A percentile compares a stretch with the other conserved stretches of the same genome.
These are phyloP conservation scores for Pocillopora grandis DNA, from an alignment of 92 coral and sea anemone genomes.

Conservation along the genomic window DNA sequence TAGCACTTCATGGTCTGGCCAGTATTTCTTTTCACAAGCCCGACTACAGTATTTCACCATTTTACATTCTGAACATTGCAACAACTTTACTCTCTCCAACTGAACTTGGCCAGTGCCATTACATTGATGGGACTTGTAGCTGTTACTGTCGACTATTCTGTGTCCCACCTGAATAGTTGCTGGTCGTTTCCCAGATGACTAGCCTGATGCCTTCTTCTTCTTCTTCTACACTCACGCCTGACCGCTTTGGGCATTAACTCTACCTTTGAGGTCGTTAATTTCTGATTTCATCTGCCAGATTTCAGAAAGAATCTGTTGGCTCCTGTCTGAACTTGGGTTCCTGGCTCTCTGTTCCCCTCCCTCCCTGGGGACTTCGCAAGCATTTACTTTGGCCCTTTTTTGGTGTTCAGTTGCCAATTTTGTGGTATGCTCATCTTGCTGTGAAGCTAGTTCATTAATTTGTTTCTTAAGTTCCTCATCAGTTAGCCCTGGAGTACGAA, in stretches of 20 bases:
- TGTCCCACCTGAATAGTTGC: conserved; percentile 67
- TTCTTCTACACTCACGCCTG: conserved; percentile 40
- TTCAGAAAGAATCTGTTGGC: conserved; percentile 44
- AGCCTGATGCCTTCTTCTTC: not conserved
- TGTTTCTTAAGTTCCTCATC: conserved; percentile 61
- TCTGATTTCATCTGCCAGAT: conserved; percentile 52
- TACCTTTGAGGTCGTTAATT: conserved; percentile 43
- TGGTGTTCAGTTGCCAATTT: conserved; percentile 51
- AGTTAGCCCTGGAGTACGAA: conserved; percentile 19
- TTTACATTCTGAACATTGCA: conserved; percentile 42
- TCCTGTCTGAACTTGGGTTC: conserved; percentile 21
- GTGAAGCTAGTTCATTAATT: conserved; percentile 62
- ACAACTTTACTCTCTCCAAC: conserved; percentile 20
- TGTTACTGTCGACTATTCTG: conserved; percentile 49
- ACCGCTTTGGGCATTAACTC: conserved; percentile 39
- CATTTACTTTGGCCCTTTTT: conserved; percentile 25
- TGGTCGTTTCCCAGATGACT: conserved; percentile 58
- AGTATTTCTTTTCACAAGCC: conserved; percentile 42
- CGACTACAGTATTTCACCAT: conserved; percentile 43
- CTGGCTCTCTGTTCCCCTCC: conserved; percentile 23
- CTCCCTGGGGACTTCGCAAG: conserved; percentile 15
- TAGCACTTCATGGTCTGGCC: conserved; percentile 40
- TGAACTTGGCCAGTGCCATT: conserved; percentile 38
- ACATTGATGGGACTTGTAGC: conserved; percentile 37
- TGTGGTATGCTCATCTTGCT: conserved; percentile 51